phyloP scores from a whole-genome alignment of 2,113 vertebrate genomes.

The Oxygymnocypris stewartii region DNA sequence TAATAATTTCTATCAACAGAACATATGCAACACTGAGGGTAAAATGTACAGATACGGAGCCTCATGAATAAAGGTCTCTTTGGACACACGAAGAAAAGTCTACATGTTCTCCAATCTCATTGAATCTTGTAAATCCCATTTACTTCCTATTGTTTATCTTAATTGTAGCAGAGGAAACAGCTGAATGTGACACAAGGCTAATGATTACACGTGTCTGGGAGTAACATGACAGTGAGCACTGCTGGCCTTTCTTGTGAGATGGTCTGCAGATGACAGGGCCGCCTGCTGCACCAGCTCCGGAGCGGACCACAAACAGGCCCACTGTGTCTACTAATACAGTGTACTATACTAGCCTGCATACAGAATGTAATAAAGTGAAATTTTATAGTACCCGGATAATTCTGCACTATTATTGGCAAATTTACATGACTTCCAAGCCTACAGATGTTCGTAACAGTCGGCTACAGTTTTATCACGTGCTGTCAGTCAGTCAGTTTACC shows the following conservation, averaged over 20 bases:
- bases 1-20: not conserved
- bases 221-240: constrained; percentile 59
- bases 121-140: not conserved
- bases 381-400: not conserved
- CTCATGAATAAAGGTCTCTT: not conserved
- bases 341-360: not conserved
- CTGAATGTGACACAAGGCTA: constrained; percentile 76
- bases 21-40: not conserved
- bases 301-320: constrained; percentile 55
- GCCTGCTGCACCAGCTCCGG: constrained; percentile 75
- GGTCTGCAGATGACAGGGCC: constrained; percentile 76
- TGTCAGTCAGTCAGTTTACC: constrained; percentile 29
- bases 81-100: not conserved
- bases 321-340: not conserved
- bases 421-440: not conserved
- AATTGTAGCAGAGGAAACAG: constrained; percentile 72
- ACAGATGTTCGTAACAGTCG: not conserved
- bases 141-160: constrained; percentile 66
- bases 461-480: not conserved
- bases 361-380: not conserved
- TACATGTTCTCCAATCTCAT: not conserved
- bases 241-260: constrained; percentile 64
- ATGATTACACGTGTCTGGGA: constrained; percentile 30
- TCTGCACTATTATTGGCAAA: not conserved
- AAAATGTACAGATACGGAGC: not conserved